Evolutionary conservation across 2,113 vertebrate species (phyloP).

Genomic region (Psittacula cyanocephala): DNA sequence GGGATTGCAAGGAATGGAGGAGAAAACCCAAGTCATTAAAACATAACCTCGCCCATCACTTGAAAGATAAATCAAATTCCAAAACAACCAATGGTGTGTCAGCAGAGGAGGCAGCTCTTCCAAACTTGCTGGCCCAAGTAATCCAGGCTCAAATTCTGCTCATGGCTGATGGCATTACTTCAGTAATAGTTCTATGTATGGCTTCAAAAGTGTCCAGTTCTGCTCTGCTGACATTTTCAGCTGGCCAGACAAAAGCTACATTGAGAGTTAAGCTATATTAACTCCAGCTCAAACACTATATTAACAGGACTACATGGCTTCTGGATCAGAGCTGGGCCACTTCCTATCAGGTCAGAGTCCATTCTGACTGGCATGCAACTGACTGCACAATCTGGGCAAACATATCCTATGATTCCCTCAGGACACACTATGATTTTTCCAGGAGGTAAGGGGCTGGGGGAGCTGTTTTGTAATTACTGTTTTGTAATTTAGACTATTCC

Average conservation of each 20-base stretch:
- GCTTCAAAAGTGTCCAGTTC: not conserved
- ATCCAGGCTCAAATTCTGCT: not conserved
- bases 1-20: not conserved
- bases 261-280: not conserved
- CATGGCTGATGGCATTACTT: not conserved
- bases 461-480: not conserved
- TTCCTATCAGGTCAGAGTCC: not conserved
- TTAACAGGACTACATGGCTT: not conserved
- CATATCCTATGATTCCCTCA: not conserved
- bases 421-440: not conserved
- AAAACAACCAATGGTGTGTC: not conserved
- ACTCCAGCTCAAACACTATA: not conserved
- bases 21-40: not conserved
- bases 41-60: not conserved
- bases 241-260: not conserved
- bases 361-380: not conserved
- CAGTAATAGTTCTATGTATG: not conserved
- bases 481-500: not conserved
- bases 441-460: not conserved
- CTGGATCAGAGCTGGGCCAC: constrained; percentile 1
- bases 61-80: not conserved
- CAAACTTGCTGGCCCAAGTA: not conserved
- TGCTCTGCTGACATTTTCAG: not conserved
- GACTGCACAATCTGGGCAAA: not conserved
- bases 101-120: not conserved